Evolutionary conservation across 1,140 invertebrate species (phyloP).

Genomic region (Drosophila dunni): DNA sequence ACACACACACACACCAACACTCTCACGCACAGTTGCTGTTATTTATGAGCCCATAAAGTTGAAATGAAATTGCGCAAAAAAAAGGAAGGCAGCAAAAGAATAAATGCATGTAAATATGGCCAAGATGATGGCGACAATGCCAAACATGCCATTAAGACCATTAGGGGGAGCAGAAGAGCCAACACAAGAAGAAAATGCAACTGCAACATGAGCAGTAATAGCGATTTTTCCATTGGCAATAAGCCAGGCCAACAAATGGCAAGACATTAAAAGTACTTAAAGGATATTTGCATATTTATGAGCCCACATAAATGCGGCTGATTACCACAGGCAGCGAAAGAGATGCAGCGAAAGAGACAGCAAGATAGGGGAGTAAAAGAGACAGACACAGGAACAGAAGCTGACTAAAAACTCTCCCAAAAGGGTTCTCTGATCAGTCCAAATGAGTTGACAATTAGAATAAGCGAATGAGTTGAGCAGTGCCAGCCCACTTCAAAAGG

Average conservation of each 20-base stretch:
- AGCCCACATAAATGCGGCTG: conserved; percentile 79
- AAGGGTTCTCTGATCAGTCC: background rate
- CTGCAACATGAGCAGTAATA: background rate
- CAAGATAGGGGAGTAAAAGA: background rate
- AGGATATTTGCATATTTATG: conserved; percentile 84
- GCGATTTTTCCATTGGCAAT: conserved; percentile 41
- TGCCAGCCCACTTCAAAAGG: background rate
- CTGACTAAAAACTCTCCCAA: background rate
- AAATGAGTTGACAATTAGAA: conserved; percentile 77
- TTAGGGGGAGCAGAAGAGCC: conserved; percentile 29
- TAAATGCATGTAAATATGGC: conserved; percentile 48
- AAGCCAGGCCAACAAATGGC: conserved; percentile 77
- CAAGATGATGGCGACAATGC: conserved; percentile 66
- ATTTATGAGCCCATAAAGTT: conserved; percentile 77
- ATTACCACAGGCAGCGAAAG: conserved; percentile 45
- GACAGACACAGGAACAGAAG: background rate
- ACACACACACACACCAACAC: background rate
- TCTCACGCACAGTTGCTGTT: conserved; percentile 45
- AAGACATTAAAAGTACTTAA: conserved; percentile 81
- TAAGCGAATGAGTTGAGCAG: conserved; percentile 10
- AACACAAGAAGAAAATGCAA: background rate
- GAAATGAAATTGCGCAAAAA: conserved; percentile 63
- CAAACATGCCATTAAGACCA: conserved; percentile 74
- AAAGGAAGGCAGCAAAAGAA: conserved; percentile 24
- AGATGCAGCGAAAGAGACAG: background rate